phyloP scores from a whole-genome alignment of 1,140 invertebrate genomes.

The Rhyzopertha dominica region DNA sequence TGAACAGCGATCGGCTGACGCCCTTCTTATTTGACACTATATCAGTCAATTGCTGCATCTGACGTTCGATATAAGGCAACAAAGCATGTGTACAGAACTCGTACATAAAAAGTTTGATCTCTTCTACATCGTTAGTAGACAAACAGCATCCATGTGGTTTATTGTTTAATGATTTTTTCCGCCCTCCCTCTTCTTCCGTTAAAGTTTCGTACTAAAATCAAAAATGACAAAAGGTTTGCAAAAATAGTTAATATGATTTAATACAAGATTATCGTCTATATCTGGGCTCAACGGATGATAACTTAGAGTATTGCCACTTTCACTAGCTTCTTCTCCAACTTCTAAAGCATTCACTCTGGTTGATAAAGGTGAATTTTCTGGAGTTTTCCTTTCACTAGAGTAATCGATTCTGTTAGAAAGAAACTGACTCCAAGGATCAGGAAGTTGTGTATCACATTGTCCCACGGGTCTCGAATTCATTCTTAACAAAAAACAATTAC shows the following conservation, averaged over 20 bases:
- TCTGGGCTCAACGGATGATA: conserved; percentile 62
- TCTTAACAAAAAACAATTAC: conserved; percentile 80
- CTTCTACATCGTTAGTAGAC: conserved; percentile 75
- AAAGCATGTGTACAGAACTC: conserved; percentile 85
- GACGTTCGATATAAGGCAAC: conserved; percentile 84
- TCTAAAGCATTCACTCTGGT: conserved; percentile 39
- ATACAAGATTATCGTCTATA: conserved; percentile 47
- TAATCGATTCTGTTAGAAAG: conserved; percentile 31
- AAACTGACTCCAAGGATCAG: conserved; percentile 81
- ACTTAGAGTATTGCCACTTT: conserved; percentile 38
- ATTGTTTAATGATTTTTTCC: conserved; percentile 16
- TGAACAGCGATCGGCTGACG: conserved; percentile 85
- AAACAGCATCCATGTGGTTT: conserved; percentile 67
- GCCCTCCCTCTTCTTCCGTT: conserved; percentile 23
- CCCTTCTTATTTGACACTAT: conserved; percentile 84
- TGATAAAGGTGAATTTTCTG: conserved; percentile 28
- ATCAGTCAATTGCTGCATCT: conserved; percentile 79
- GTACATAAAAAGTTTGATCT: conserved; percentile 76
- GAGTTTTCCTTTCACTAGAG: conserved; percentile 19
- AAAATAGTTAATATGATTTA: too few relatives aligned
- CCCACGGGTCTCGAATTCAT: conserved; percentile 75
- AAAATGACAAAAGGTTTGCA: too few relatives aligned
- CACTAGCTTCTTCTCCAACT: conserved; percentile 47
- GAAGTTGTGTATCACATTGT: conserved; percentile 53
- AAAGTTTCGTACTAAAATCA: conserved; percentile 19